Evolutionary conservation across 2,113 vertebrate species (phyloP).

Genomic region (Acanthochromis polyacanthus): DNA sequence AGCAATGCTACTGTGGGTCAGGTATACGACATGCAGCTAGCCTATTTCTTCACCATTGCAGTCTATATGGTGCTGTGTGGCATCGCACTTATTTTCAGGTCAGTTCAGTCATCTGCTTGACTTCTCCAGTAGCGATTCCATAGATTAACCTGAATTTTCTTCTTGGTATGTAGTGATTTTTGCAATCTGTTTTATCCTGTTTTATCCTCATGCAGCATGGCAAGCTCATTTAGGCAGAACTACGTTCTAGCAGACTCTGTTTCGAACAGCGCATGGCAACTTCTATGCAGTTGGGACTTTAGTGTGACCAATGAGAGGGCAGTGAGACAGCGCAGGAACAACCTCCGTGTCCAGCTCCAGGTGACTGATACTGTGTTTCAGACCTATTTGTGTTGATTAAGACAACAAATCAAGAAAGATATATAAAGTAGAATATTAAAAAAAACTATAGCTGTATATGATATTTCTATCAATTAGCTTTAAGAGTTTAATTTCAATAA

Average conservation of each 20-base stretch:
- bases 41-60: constrained; percentile 94
- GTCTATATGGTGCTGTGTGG: constrained; percentile 90
- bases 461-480: background rate
- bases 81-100: constrained; percentile 91
- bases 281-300: constrained; percentile 96
- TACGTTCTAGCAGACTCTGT: constrained; percentile 78
- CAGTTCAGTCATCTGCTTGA: constrained; percentile 19
- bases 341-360: constrained; percentile 91
- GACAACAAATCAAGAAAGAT: background rate
- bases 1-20: constrained; percentile 75
- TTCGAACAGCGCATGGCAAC: constrained; percentile 86
- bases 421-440: background rate
- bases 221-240: constrained; percentile 88
- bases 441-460: no score
- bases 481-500: background rate
- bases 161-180: background rate
- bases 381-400: background rate
- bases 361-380: constrained; percentile 68
- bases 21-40: constrained; percentile 92
- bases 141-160: background rate
- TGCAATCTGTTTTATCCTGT: background rate
- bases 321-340: constrained; percentile 90
- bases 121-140: no score
- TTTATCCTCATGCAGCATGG: constrained; percentile 85
- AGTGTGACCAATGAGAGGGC: constrained; percentile 89